Evolutionary conservation across 2,113 vertebrate genomes (phyloP).

Genomic region (Artemisiospiza belli): DNA sequence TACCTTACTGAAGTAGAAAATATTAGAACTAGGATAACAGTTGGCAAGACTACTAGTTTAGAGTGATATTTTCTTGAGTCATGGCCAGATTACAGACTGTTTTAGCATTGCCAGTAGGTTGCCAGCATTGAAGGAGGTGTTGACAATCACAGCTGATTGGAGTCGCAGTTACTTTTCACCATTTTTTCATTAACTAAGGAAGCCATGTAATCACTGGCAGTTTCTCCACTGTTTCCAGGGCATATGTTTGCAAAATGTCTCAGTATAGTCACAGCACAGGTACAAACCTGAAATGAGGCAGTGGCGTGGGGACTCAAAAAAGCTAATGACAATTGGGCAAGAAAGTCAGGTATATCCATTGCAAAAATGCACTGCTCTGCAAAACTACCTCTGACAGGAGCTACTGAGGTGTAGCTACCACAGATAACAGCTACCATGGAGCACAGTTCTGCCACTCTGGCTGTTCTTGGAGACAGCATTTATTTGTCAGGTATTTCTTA

Average conservation of each 20-base stretch:
- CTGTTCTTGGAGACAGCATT: background rate
- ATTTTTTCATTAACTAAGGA: background rate
- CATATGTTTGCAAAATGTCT: background rate
- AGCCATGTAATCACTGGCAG: background rate
- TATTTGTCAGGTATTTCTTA: background rate
- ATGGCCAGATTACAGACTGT: conserved; percentile 5
- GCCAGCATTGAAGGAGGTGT: conserved; percentile 41
- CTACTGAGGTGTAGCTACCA: background rate
- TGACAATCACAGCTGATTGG: conserved; percentile 54
- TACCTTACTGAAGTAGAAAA: conserved; percentile 2
- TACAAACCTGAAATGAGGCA: background rate
- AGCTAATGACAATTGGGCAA: background rate
- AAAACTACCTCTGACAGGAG: background rate
- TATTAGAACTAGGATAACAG: background rate
- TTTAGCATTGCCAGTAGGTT: conserved; percentile 32
- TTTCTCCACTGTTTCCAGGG: background rate
- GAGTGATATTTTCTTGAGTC: conserved; percentile 40
- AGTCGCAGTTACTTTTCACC: conserved; percentile 28
- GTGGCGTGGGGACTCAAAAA: background rate
- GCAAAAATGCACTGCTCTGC: background rate
- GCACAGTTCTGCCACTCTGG: background rate
- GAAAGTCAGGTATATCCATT: background rate
- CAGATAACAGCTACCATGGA: background rate
- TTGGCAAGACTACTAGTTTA: background rate
- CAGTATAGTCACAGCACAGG: background rate